A percentile compares a stretch with the other conserved stretches of the same genome.
Conservation (phyloP, 2,797 vertebrate species). For the Characodon lateralis region DNA sequence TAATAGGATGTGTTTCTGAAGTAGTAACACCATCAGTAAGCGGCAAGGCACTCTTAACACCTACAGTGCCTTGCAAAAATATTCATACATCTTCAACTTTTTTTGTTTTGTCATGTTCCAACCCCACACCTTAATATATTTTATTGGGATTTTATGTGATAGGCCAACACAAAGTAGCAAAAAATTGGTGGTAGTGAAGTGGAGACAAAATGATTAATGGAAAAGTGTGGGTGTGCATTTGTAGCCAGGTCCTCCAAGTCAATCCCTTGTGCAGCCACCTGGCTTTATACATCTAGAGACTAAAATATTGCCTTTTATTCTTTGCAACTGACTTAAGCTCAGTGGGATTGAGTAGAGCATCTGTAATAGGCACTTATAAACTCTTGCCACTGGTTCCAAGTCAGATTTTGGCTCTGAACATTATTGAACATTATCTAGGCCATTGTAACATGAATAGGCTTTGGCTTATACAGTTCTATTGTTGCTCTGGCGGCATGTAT, state of each 20-base stretch:
- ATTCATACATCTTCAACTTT: background rate
- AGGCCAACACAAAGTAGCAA: background rate
- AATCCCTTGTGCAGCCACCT: background rate
- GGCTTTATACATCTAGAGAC: background rate
- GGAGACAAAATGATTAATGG: background rate
- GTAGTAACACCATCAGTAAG: conserved; percentile 45
- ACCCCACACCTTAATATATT: background rate
- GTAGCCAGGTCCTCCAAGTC: background rate
- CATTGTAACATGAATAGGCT: background rate
- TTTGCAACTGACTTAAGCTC: background rate
- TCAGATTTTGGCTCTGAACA: background rate
- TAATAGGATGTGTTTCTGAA: conserved; percentile 29
- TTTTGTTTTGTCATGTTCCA: background rate
- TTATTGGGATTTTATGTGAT: background rate
- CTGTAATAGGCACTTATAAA: background rate
- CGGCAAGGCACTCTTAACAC: conserved; percentile 68
- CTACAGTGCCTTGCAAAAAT: conserved; percentile 18
- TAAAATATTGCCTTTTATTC: background rate
- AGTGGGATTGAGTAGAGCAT: background rate
- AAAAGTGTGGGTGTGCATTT: background rate
- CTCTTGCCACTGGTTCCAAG: background rate
- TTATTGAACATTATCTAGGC: background rate
- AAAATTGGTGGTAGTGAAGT: background rate
- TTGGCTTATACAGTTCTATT: background rate
- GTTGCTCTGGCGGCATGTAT: background rate